phyloP scores from a whole-genome alignment of 1,140 invertebrate genomes.

The Pseudomyrmex gracilis region DNA sequence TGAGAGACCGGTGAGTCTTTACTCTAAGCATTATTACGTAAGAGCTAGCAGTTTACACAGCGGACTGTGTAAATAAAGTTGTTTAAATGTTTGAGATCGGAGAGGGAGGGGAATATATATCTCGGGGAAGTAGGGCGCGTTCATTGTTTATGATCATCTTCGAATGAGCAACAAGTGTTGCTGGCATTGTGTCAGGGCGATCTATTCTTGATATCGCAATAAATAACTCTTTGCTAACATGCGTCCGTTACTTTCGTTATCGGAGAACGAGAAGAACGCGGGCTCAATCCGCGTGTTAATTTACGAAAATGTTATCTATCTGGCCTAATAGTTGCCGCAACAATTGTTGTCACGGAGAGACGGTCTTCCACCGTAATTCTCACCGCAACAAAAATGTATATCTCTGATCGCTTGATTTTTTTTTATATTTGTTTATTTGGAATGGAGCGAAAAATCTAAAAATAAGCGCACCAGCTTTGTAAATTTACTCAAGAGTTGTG shows the following conservation, averaged over 20 bases:
- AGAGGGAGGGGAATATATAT: background rate
- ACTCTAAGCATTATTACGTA: conserved; percentile 14
- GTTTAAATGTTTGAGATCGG: conserved; percentile 15
- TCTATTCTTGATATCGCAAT: conserved; percentile 58
- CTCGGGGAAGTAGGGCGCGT: background rate
- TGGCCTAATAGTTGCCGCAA: no score
- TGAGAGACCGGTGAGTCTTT: conserved; percentile 67
- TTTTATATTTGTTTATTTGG: no score
- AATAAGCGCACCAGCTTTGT: no score
- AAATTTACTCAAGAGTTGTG: no score
- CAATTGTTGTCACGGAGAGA: no score
- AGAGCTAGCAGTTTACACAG: background rate
- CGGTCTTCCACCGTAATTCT: no score
- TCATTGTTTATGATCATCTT: conserved; percentile 46
- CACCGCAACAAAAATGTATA: no score
- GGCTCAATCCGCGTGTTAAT: no score
- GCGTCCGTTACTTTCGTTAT: background rate
- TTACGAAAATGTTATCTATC: no score
- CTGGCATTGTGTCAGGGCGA: conserved; percentile 52
- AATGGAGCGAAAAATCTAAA: no score
- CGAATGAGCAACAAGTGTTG: conserved; percentile 72
- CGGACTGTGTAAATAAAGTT: background rate
- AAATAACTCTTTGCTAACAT: conserved; percentile 21
- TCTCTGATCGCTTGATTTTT: no score
- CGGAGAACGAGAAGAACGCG: no score